Base-by-base conservation (phyloP, 2,888 invertebrate species). In the Tethea ocularis region DNA sequence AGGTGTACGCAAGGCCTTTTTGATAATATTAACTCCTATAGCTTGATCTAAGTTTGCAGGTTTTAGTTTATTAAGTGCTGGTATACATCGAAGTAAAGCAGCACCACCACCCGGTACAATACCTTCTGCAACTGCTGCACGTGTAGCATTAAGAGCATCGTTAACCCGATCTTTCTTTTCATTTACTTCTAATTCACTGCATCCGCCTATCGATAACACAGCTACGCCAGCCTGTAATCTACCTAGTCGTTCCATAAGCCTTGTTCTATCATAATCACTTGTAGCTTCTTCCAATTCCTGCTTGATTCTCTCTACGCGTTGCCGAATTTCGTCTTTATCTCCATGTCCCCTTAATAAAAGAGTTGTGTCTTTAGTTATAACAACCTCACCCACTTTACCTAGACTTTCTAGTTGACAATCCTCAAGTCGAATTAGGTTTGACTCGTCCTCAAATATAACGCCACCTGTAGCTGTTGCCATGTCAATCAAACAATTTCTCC, bases 151-250 rank as follows among this genome's bases (percentile, higher is more conserved):
- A 7, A 99, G 93, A 1, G 99, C 99, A 89, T 99, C 99, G 78
- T 97, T 97, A 0, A 99, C 98, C 54, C 99, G 94, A 84, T 99
- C 98, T 88, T 98, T 99, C 91, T 98, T 98, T 91, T 99, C 99
- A 78, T 97, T 98, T 0, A 99, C 98, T 91, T 99, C 99, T 17
- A 99, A 80, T 75, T 97, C 97, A 81, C 96, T 96, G 62, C 97
- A 96, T 56, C 98, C 98, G 54, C 98, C 98, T 70, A 98, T 96
- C 72, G 94, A 93, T 36, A 96, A 89, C 36, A 96, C 94, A 5
- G 96, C 96, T 20, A 96, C 96, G 33, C 96, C 98, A 57, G 96
- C 96, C 55, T 98, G 96, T 51, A 99, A 88, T 77, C 98, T 96
- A 2, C 98, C 97, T 61, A 99, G 88, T 70, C 99, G 94, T 87